Percentiles rank a stretch among this genome's conserved stretches.
phyloP scores from a whole-genome alignment of 1,140 invertebrate genomes.

The Thaumetopoea pityocampa region DNA sequence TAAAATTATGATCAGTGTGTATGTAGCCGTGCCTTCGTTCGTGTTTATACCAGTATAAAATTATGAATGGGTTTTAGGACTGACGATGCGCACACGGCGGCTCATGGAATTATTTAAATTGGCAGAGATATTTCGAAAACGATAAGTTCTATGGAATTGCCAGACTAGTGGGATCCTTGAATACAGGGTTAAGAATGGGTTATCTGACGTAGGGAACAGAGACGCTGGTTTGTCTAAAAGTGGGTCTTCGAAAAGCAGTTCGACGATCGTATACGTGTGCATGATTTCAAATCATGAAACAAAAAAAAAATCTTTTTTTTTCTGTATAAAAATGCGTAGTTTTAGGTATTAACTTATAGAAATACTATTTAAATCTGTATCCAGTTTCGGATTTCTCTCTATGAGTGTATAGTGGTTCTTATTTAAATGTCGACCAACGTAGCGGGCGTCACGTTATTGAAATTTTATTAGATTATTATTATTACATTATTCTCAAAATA shows the following conservation, averaged over 20 bases:
- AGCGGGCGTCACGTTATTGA: conserved; percentile 70
- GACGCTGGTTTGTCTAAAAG: conserved; percentile 29
- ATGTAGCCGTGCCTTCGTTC: conserved; percentile 72
- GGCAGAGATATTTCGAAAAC: conserved; percentile 25
- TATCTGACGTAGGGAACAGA: conserved; percentile 28
- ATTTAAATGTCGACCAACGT: conserved; percentile 74
- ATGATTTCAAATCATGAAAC: conserved; percentile 65
- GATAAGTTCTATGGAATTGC: conserved; percentile 23
- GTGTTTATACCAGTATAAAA: conserved; percentile 51
- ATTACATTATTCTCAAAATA: conserved; percentile 68
- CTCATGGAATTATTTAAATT: conserved; percentile 16
- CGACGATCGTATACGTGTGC: conserved; percentile 67
- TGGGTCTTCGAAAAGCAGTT: conserved; percentile 59
- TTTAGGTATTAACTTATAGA: conserved; percentile 71
- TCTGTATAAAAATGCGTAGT: conserved; percentile 66
- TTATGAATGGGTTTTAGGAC: conserved; percentile 39
- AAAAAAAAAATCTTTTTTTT: conserved; percentile 56
- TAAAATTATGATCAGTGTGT: conserved; percentile 55
- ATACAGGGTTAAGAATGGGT: conserved; percentile 43
- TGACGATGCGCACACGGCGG: conserved; percentile 31
- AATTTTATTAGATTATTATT: conserved; percentile 75
- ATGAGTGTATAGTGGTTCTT: conserved; percentile 73
- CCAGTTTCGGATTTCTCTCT: conserved; percentile 74
- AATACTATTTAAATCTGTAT: conserved; percentile 74
- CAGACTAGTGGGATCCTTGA: conserved; percentile 26